Percentiles rank a stretch among this genome's conserved stretches.
These are phyloP conservation scores for Allobates femoralis DNA, from an alignment of 2,797 vertebrate species.

Conservation along the genomic window DNA sequence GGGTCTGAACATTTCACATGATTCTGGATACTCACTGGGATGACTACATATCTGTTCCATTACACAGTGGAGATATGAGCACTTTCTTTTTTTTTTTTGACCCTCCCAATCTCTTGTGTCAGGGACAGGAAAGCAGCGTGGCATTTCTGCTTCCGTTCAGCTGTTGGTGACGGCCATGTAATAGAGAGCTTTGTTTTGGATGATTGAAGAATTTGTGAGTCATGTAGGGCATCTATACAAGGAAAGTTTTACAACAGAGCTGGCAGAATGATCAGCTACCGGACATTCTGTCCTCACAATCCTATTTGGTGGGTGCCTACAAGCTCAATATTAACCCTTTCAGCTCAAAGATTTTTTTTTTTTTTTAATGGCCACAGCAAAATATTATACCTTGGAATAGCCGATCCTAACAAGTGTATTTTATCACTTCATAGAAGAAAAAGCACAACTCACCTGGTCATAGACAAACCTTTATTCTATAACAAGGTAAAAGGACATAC, in stretches of 20 bases:
- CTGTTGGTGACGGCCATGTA: constrained; percentile 28
- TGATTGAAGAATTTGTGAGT: constrained; percentile 46
- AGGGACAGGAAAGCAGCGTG: constrained; percentile 9
- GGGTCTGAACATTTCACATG: neutral
- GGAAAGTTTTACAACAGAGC: constrained; percentile 22
- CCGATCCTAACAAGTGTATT: too few relatives aligned
- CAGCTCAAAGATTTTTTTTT: too few relatives aligned
- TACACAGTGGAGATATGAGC: constrained; percentile 21
- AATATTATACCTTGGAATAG: too few relatives aligned
- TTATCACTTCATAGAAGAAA: too few relatives aligned
- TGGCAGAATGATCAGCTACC: neutral
- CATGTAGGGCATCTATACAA: constrained; percentile 26
- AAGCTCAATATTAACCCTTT: neutral
- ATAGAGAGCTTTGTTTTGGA: constrained; percentile 44
- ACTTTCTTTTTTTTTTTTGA: neutral
- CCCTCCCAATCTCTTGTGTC: constrained; percentile 16
- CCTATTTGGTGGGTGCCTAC: neutral
- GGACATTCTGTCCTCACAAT: neutral
- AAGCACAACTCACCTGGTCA: too few relatives aligned
- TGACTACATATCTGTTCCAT: constrained; percentile 24
- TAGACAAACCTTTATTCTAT: too few relatives aligned
- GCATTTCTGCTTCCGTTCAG: constrained; percentile 44
- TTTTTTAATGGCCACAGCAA: too few relatives aligned
- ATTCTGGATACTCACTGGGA: neutral
- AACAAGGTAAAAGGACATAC: too few relatives aligned